phyloP scores from a whole-genome alignment of 2,797 vertebrate genomes.

The Rhynchotus rufescens region DNA sequence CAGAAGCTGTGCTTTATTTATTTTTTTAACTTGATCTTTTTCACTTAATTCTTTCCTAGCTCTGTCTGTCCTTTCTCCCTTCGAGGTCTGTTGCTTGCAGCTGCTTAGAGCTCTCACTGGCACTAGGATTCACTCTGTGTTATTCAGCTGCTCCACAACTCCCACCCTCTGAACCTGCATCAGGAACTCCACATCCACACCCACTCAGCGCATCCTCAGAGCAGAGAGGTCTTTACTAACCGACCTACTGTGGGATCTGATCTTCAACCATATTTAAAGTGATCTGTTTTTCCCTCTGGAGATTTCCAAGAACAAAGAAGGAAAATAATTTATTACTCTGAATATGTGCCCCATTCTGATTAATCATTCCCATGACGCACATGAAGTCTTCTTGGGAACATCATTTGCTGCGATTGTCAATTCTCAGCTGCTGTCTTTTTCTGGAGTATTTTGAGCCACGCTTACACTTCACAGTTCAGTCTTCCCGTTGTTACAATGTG shows the following conservation, averaged over 20 bases:
- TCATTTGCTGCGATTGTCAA: background rate
- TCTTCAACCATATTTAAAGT: background rate
- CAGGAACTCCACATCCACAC: background rate
- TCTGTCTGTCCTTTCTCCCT: background rate
- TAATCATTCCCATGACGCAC: background rate
- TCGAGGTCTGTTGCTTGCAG: background rate
- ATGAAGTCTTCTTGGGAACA: background rate
- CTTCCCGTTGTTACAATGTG: slow-evolving; percentile 42
- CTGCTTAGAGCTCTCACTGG: background rate
- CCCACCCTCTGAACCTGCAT: background rate
- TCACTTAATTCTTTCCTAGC: background rate
- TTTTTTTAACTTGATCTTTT: background rate
- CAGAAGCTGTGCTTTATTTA: background rate
- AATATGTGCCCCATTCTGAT: slow-evolving; percentile 1
- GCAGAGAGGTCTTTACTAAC: background rate
- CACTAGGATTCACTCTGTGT: background rate
- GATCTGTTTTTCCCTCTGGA: background rate
- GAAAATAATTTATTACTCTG: slow-evolving; percentile 7
- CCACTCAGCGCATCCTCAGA: background rate
- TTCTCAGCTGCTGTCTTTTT: slow-evolving; percentile 12
- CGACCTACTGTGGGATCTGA: background rate
- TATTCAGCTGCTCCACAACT: background rate
- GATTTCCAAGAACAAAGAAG: slow-evolving; percentile 20
- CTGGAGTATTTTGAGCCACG: background rate
- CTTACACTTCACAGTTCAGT: background rate